phyloP scores from a whole-genome alignment of 2,113 vertebrate genomes.

The Cricetomys ansorgei region DNA sequence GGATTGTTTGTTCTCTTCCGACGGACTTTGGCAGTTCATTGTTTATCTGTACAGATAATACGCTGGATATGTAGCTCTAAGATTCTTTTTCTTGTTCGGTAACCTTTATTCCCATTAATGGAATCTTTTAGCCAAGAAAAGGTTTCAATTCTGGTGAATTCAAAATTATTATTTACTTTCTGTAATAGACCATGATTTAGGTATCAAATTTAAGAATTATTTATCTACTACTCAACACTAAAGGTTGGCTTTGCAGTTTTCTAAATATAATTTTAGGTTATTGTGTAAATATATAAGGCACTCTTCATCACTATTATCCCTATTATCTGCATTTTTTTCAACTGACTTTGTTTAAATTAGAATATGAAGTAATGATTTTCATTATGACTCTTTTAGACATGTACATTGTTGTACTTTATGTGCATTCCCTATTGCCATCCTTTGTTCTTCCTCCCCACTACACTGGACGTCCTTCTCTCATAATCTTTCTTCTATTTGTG shows the following conservation, averaged over 20 bases:
- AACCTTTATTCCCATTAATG: neutral
- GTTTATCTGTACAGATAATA: neutral
- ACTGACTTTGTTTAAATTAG: neutral
- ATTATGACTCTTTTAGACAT: neutral
- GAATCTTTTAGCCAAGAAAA: neutral
- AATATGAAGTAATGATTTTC: neutral
- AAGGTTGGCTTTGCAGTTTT: neutral
- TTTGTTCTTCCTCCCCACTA: neutral
- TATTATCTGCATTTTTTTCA: neutral
- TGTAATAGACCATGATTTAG: conserved; percentile 2
- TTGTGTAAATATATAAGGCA: neutral
- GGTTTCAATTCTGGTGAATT: neutral
- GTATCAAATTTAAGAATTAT: neutral
- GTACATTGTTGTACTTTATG: neutral
- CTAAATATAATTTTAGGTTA: neutral
- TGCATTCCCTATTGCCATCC: too few species aligned
- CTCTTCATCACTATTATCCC: neutral
- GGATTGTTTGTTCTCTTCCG: neutral
- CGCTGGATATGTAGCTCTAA: neutral
- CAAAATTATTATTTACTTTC: conserved; percentile 15
- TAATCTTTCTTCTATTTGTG: neutral
- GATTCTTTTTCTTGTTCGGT: neutral
- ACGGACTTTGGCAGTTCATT: neutral
- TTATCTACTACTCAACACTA: neutral
- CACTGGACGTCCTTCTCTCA: neutral